phyloP scores from a whole-genome alignment of 2,888 invertebrate genomes.

The Dione juno region DNA sequence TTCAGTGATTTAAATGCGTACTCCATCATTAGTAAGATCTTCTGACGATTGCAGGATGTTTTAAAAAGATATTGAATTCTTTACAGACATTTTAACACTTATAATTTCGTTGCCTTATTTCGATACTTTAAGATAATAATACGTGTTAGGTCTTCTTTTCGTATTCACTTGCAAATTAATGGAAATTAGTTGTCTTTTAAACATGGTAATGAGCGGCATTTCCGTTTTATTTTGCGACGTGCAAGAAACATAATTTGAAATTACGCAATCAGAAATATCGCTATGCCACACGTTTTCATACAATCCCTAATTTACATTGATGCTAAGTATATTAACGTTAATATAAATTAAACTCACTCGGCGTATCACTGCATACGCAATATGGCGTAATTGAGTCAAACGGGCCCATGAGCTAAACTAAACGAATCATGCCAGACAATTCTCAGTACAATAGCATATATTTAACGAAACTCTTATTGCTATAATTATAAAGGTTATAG shows the following conservation, averaged over 20 bases:
- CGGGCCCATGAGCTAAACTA: constrained; percentile 58
- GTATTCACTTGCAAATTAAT: constrained; percentile 28
- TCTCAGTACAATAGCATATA: constrained; percentile 52
- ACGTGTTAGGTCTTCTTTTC: constrained; percentile 18
- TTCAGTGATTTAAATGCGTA: constrained; percentile 69
- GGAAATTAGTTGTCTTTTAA: constrained; percentile 21
- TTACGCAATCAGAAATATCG: neutral
- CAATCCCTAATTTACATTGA: constrained; percentile 5
- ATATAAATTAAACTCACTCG: constrained; percentile 42
- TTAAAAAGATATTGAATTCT: constrained; percentile 40
- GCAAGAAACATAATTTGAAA: neutral
- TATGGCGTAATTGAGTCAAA: constrained; percentile 65
- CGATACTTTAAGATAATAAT: constrained; percentile 21
- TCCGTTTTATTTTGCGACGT: constrained; percentile 12
- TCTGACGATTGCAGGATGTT: constrained; percentile 53
- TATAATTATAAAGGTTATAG: constrained; percentile 37
- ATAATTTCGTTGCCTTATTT: constrained; percentile 33
- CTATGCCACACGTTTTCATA: neutral
- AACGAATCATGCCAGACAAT: constrained; percentile 61
- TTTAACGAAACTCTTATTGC: constrained; percentile 33
- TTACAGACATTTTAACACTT: constrained; percentile 37
- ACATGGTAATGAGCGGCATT: constrained; percentile 13
- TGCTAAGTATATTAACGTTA: constrained; percentile 27
- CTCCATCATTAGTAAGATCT: constrained; percentile 78
- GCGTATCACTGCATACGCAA: constrained; percentile 47